These are phyloP conservation scores for Ctenopoma kingsleyae DNA, from an alignment of 2,797 vertebrate genomes.

Conservation along the genomic window DNA sequence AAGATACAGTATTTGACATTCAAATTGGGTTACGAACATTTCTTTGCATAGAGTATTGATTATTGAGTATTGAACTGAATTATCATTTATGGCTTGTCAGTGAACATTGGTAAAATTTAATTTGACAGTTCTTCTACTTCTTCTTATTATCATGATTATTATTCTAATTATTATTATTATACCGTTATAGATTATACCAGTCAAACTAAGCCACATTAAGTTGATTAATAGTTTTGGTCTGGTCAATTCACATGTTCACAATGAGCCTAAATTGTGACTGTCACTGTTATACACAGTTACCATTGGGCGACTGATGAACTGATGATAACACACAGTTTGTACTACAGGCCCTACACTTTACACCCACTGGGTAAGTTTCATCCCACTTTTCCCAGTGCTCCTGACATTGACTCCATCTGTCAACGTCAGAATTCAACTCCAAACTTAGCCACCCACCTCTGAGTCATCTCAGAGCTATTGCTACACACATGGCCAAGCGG, in stretches of 20 bases:
- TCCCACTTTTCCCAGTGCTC: not conserved
- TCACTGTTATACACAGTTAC: not conserved
- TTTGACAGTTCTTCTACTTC: no score
- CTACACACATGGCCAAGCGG: not conserved
- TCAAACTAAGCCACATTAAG: not conserved
- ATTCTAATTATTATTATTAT: no score
- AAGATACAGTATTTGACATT: slow-evolving; percentile 37
- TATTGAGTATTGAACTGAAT: not conserved
- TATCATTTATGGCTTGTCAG: not conserved
- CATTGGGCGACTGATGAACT: not conserved
- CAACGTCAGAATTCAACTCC: not conserved
- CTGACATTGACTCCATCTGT: not conserved
- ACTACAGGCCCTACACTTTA: not conserved
- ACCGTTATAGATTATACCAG: no score
- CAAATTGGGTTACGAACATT: slow-evolving; percentile 9
- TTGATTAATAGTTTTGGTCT: not conserved
- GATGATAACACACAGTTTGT: not conserved
- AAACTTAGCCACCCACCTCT: not conserved
- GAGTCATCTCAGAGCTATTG: not conserved
- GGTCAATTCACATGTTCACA: not conserved
- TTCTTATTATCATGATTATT: no score
- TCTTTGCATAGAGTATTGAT: slow-evolving; percentile 12
- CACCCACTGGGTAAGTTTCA: not conserved
- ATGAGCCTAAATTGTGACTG: no score
- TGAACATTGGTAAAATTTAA: not conserved